phyloP scores from a whole-genome alignment of 2,888 invertebrate species.

The Amaurobius ferox region DNA sequence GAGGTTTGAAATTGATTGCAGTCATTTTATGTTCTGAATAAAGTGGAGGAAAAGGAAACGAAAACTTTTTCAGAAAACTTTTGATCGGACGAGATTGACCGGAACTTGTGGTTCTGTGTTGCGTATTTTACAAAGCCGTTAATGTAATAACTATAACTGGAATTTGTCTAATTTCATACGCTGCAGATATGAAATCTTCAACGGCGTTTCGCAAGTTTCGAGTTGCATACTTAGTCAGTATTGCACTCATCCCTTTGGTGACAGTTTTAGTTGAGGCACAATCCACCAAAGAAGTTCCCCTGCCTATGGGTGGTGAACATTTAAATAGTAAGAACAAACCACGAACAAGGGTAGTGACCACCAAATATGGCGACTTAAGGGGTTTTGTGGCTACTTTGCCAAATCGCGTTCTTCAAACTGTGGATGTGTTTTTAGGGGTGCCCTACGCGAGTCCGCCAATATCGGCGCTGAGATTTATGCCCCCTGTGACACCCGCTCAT shows the following conservation, averaged over 20 bases:
- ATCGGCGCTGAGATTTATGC: constrained; percentile 89
- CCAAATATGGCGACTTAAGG: constrained; percentile 90
- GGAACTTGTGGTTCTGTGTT: too few relatives aligned
- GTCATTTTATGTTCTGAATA: too few relatives aligned
- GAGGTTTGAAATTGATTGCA: too few relatives aligned
- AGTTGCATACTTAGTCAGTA: not conserved
- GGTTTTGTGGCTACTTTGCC: constrained; percentile 78
- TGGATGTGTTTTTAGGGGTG: constrained; percentile 78
- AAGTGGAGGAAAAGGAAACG: too few relatives aligned
- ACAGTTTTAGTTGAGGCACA: not conserved
- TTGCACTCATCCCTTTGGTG: not conserved
- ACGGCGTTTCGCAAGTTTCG: not conserved
- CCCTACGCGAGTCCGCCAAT: constrained; percentile 78
- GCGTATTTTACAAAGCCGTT: too few relatives aligned
- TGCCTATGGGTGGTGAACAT: constrained; percentile 32
- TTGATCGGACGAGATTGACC: too few relatives aligned
- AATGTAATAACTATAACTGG: too few relatives aligned
- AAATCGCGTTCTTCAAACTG: constrained; percentile 80
- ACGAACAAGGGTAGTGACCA: constrained; percentile 88
- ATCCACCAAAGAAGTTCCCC: not conserved
- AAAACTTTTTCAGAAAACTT: too few relatives aligned
- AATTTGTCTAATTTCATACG: too few relatives aligned
- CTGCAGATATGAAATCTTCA: not conserved
- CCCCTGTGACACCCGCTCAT: constrained; percentile 87
- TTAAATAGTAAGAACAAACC: constrained; percentile 77